Evolutionary conservation across 2,888 invertebrate species (phyloP).

Genomic region (Xylota segnis): DNA sequence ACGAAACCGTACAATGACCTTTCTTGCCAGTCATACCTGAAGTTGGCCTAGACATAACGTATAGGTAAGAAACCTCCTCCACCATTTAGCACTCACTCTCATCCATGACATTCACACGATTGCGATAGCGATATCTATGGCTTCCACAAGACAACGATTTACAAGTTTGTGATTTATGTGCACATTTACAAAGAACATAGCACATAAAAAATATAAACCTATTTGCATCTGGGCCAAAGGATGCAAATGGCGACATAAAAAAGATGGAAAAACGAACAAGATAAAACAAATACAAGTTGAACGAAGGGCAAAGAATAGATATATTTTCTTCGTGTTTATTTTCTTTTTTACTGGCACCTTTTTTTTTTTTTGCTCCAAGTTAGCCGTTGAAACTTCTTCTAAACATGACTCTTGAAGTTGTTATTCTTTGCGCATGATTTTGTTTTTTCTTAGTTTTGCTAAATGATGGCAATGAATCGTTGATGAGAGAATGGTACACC

Average conservation of each 20-base stretch:
- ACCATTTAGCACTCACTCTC: constrained; percentile 42
- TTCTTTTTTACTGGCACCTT: constrained; percentile 51
- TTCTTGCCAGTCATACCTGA: not conserved
- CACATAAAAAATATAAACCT: constrained; percentile 49
- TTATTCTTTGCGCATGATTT: constrained; percentile 66
- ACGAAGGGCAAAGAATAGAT: constrained; percentile 55
- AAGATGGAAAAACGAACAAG: constrained; percentile 25
- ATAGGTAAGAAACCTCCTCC: not conserved
- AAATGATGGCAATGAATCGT: constrained; percentile 77
- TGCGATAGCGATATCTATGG: constrained; percentile 28
- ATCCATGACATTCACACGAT: constrained; percentile 52
- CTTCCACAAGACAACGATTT: constrained; percentile 25
- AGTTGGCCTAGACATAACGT: not conserved
- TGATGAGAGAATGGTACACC: constrained; percentile 57
- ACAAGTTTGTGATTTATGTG: constrained; percentile 73
- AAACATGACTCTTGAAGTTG: constrained; percentile 68
- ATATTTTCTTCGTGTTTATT: constrained; percentile 64
- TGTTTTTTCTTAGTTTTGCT: constrained; percentile 64
- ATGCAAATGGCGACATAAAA: constrained; percentile 71
- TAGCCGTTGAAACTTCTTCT: constrained; percentile 17
- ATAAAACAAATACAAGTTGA: constrained; percentile 38
- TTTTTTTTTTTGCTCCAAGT: constrained; percentile 3
- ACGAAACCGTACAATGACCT: constrained; percentile 33
- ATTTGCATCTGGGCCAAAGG: constrained; percentile 74
- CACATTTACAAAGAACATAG: constrained; percentile 68